A percentile compares a stretch with the other conserved stretches of the same genome.
Evolutionary conservation across 2,797 vertebrate genomes (phyloP).

Genomic region (Chiroxiphia lanceolata): DNA sequence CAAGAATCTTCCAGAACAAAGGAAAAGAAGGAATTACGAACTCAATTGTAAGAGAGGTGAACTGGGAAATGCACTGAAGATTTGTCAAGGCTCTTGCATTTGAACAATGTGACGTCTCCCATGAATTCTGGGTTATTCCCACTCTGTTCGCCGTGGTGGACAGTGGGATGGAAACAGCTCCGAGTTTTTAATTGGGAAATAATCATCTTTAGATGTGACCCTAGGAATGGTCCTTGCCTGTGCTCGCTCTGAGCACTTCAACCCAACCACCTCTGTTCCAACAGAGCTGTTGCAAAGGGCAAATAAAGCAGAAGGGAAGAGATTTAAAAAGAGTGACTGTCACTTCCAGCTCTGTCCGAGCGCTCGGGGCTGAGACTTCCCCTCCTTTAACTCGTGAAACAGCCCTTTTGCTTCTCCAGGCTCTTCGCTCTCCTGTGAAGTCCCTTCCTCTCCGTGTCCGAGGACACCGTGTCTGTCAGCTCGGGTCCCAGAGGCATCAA

Average conservation of each 20-base stretch:
- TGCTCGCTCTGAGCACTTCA: background rate
- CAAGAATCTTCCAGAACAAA: background rate
- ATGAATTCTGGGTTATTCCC: background rate
- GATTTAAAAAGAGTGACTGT: rapidly evolving
- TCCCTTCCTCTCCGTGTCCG: background rate
- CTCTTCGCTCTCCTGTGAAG: background rate
- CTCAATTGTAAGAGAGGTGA: background rate
- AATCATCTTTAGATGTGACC: background rate
- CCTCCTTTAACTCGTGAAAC: background rate
- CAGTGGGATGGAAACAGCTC: background rate
- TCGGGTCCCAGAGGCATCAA: conserved; percentile 55
- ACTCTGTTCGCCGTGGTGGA: background rate
- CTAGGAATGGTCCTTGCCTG: background rate
- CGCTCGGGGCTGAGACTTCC: background rate
- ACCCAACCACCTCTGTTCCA: rapidly evolving
- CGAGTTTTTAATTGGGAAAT: background rate
- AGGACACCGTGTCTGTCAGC: conserved; percentile 33
- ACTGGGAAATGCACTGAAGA: background rate
- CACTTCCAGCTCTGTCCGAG: background rate
- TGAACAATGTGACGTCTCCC: background rate
- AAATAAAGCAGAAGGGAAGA: background rate
- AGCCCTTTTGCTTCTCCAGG: background rate
- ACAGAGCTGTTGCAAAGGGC: background rate
- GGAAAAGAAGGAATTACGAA: background rate
- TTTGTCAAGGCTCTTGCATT: background rate